Evolutionary conservation across 2,888 invertebrate genomes (phyloP).

Genomic region (Drosophila ustulata): DNA sequence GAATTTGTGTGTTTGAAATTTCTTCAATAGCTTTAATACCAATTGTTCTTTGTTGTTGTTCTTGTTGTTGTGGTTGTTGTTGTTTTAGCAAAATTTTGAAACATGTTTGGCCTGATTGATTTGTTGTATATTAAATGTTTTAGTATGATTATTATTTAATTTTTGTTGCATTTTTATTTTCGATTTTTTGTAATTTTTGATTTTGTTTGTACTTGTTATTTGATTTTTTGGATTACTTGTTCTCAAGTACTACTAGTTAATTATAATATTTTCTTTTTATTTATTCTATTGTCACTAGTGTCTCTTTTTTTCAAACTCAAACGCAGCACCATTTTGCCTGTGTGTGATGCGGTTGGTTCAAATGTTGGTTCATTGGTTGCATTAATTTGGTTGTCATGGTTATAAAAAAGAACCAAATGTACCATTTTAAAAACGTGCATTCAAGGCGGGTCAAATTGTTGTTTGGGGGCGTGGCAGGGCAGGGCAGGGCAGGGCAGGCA

Average conservation of each 20-base stretch:
- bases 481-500: constrained; percentile 10
- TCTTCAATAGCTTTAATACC: constrained; percentile 61
- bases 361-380: constrained; percentile 41
- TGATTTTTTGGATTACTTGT: constrained; percentile 41
- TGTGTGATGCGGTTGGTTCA: constrained; percentile 63
- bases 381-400: constrained; percentile 30
- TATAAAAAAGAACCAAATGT: constrained; percentile 50
- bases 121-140: constrained; percentile 80
- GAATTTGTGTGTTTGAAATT: constrained; percentile 25
- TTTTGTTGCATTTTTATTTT: constrained; percentile 36
- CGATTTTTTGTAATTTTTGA: constrained; percentile 44
- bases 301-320: constrained; percentile 84
- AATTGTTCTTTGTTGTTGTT: constrained; percentile 59
- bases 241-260: constrained; percentile 58
- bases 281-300: constrained; percentile 84
- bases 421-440: constrained; percentile 43
- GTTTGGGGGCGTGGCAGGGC: constrained; percentile 10
- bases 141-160: constrained; percentile 53
- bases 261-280: constrained; percentile 49
- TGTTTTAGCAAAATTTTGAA: constrained; percentile 83
- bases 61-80: constrained; percentile 22
- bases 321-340: constrained; percentile 75
- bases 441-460: constrained; percentile 24
- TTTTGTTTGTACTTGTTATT: constrained; percentile 54
- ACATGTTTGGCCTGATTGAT: constrained; percentile 85